Base-by-base conservation (phyloP, 2,888 invertebrate species). In the Prenolepis imparis region DNA sequence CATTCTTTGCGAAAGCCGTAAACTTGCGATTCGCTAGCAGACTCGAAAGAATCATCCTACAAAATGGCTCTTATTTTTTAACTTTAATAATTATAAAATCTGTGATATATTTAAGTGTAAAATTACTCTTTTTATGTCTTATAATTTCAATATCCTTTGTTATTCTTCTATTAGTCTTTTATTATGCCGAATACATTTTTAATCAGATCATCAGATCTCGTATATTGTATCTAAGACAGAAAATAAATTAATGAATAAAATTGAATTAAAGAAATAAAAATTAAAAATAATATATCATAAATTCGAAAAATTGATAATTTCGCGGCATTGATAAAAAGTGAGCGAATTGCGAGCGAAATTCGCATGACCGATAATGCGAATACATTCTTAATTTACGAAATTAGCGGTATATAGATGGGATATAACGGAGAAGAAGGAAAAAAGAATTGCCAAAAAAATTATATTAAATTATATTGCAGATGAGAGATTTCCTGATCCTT, bases 381-480 rank as follows among this genome's bases (percentile, higher is more conserved):
- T 70, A 78, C 70, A 78, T 80, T 55, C 72, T 80, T 80, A 70
- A 70, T 72, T 80, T 80, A 48, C 36, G 44, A 80, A 61, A 80
- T 72, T 80, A 80, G 3, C 24, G 36, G 32, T 67, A 41, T 67
- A 41, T 32, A 18, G 41, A 32, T 55, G 18, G 52, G 59, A 70
- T 61, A 61, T 12, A 59, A 61, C 36, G 39, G 44, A 61, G 36
- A 36, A 36, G 18, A 36, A 36, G 18, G 6, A 48, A 52, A 61
- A 61, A 72, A 78, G 39, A 59, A 61, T 32, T 44, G 41, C 44
- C 70, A 72, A 80, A 80, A 67, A 80, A 80, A 24, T 80, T 80
- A 80, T 80, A 80, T 80, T 80, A 86, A 83, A 89, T 89, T 84
- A 84, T 85, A 86, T 86, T 88, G 83, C 67, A 81, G 66, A 85